Evolutionary conservation across 1,140 invertebrate species (phyloP).

Genomic region (Metaphire vulgaris): DNA sequence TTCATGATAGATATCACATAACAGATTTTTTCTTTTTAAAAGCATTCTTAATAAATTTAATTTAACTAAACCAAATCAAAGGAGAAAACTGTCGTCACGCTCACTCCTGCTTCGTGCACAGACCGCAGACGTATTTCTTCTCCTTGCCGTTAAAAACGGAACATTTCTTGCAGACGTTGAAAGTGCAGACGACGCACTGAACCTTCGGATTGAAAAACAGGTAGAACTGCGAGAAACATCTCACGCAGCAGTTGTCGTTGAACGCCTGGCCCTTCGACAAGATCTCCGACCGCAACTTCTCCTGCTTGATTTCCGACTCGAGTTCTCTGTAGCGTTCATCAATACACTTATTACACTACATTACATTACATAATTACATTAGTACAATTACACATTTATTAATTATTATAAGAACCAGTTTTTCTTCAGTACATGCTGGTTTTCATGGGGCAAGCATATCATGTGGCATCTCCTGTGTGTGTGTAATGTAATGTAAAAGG

Average conservation of each 20-base stretch:
- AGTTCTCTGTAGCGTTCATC: neutral
- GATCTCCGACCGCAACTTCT: neutral
- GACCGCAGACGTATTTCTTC: neutral
- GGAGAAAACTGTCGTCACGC: no score
- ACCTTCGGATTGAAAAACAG: neutral
- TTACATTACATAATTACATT: neutral
- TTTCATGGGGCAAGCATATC: no score
- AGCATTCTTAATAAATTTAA: no score
- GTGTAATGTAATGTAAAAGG: no score
- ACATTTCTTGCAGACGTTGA: slow-evolving; percentile 1
- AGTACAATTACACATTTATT: no score
- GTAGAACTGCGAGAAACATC: neutral
- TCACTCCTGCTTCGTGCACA: neutral
- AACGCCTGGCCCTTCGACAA: neutral
- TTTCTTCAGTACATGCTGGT: no score
- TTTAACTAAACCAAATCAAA: no score
- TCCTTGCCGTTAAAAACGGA: neutral
- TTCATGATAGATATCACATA: no score
- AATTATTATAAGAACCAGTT: no score
- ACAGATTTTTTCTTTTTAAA: no score
- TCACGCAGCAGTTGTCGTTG: neutral
- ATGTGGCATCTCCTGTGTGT: no score
- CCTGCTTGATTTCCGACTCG: neutral
- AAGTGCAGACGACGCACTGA: neutral
- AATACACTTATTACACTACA: neutral